Conservation (phyloP, 2,888 invertebrate genomes). For the Hemistola chrysoprasaria region DNA sequence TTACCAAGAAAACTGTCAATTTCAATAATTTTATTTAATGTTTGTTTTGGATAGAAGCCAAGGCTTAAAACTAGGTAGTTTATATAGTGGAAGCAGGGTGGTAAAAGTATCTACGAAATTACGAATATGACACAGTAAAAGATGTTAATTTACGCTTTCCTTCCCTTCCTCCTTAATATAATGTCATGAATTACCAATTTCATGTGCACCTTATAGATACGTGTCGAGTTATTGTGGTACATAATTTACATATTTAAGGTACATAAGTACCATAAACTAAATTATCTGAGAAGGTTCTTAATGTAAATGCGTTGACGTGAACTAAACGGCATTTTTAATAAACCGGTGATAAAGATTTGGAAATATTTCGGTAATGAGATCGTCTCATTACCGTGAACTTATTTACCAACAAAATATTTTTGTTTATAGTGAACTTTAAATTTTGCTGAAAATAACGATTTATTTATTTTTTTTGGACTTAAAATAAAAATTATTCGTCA, state of each 20-base stretch:
- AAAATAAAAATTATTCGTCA: too few species aligned
- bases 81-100: too few species aligned
- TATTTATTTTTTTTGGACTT: too few species aligned
- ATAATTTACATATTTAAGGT: too few species aligned
- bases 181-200: too few species aligned
- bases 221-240: too few species aligned
- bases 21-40: conserved; percentile 38
- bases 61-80: conserved; percentile 36
- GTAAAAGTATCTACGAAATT: too few species aligned
- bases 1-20: conserved; percentile 35
- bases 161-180: too few species aligned
- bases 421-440: conserved; percentile 1
- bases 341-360: conserved; percentile 13
- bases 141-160: too few species aligned
- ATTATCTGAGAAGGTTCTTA: conserved; percentile 17
- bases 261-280: too few species aligned
- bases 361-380: conserved; percentile 22
- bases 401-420: conserved; percentile 14
- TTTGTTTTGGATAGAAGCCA: conserved; percentile 47
- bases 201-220: too few species aligned
- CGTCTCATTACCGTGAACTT: conserved; percentile 14
- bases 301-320: conserved; percentile 24
- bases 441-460: not conserved
- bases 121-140: conserved; percentile 31
- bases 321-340: conserved; percentile 27